Conservation (phyloP, 2,113 vertebrate species). For the Paraplagusia blochii region DNA sequence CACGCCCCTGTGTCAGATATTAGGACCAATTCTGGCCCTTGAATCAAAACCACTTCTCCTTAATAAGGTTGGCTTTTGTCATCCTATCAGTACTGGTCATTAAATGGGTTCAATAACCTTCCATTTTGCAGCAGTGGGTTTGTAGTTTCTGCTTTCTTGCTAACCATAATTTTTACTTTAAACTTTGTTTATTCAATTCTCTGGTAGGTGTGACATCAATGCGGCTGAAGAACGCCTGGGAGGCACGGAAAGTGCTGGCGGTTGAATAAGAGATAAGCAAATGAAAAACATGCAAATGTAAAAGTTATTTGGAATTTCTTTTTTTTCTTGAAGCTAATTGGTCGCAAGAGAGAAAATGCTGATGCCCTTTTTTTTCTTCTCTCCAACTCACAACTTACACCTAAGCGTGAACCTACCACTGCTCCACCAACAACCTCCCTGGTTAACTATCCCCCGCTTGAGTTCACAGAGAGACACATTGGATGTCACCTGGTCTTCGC, state of each 20-base stretch:
- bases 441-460: slow-evolving; percentile 38
- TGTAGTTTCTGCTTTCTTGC: slow-evolving; percentile 38
- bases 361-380: slow-evolving; percentile 45
- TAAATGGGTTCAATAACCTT: no score
- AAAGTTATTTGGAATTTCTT: slow-evolving; percentile 56
- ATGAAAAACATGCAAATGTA: slow-evolving; percentile 71
- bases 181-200: slow-evolving; percentile 72
- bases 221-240: slow-evolving; percentile 56
- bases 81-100: no score
- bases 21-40: no score
- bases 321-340: slow-evolving; percentile 66
- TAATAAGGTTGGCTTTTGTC: no score
- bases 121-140: no score
- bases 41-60: no score
- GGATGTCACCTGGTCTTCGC: slow-evolving; percentile 50
- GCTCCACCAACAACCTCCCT: slow-evolving; percentile 16
- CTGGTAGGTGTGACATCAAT: slow-evolving; percentile 70
- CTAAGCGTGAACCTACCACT: slow-evolving; percentile 36
- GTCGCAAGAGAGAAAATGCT: slow-evolving; percentile 66
- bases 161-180: slow-evolving; percentile 51
- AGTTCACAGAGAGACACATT: slow-evolving; percentile 37
- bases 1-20: no score
- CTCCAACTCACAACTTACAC: slow-evolving; percentile 36
- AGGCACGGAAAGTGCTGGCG: slow-evolving; percentile 53
- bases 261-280: slow-evolving; percentile 68